These are phyloP conservation scores for Glaucomys volans DNA, from an alignment of 2,113 vertebrate genomes.

Conservation along the genomic window DNA sequence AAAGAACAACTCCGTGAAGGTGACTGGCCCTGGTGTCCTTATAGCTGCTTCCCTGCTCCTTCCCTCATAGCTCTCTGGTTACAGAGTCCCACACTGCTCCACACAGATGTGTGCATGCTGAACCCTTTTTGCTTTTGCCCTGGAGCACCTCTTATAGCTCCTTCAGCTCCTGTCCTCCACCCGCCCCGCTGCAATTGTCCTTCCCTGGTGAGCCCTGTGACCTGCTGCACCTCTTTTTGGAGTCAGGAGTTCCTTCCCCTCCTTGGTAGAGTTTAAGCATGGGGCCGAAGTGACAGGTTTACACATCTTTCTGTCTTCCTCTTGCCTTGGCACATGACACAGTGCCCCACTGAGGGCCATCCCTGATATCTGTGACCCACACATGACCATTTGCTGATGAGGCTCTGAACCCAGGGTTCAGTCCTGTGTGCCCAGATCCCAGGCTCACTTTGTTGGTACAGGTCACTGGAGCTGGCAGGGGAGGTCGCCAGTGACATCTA, in stretches of 20 bases:
- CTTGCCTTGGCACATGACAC: background rate
- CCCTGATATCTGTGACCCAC: background rate
- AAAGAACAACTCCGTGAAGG: background rate
- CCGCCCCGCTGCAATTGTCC: background rate
- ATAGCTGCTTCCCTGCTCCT: background rate
- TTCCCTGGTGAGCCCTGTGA: background rate
- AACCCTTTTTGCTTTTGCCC: background rate
- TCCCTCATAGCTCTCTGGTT: no score
- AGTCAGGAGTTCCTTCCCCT: background rate
- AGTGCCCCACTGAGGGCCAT: background rate
- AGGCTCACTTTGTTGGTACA: background rate
- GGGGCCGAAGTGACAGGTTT: background rate
- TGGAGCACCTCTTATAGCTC: background rate
- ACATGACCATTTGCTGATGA: background rate
- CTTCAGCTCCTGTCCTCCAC: background rate
- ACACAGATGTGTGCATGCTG: accelerated
- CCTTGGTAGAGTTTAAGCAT: background rate
- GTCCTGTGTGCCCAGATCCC: background rate
- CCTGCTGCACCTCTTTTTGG: background rate
- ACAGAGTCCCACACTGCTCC: background rate
- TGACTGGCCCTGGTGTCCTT: no score
- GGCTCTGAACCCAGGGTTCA: background rate
- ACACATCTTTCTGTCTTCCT: background rate
- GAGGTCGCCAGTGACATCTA: slow-evolving; percentile 83
- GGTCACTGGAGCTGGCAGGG: background rate